phyloP scores from a whole-genome alignment of 2,797 vertebrate genomes.

The Etheostoma nigrum region DNA sequence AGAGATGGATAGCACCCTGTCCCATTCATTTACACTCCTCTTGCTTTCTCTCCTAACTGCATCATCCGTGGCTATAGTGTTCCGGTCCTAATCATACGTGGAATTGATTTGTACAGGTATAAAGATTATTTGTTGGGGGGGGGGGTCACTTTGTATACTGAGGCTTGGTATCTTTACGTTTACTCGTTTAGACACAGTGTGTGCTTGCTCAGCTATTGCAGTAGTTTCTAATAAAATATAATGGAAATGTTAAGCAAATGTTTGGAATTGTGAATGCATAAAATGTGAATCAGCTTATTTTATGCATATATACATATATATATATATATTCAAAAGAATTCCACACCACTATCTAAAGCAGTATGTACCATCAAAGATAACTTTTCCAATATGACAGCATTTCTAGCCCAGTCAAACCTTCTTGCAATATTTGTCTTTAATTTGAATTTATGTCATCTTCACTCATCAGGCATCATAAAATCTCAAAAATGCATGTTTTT shows the following conservation, averaged over 20 bases:
- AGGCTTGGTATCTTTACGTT: background rate
- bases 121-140: background rate
- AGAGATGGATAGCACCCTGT: conserved; percentile 68
- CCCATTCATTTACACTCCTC: conserved; percentile 62
- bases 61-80: background rate
- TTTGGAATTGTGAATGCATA: background rate
- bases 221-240: background rate
- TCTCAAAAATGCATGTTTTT: background rate
- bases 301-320: conserved; percentile 7
- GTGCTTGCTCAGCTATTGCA: background rate
- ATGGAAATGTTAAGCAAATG: background rate
- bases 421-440: too few species aligned
- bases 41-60: conserved; percentile 22
- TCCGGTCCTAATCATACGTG: background rate
- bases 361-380: background rate
- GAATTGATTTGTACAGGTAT: conserved; percentile 36
- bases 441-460: background rate
- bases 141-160: background rate
- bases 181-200: background rate
- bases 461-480: background rate
- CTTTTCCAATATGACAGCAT: background rate
- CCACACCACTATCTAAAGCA: background rate
- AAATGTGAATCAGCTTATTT: background rate
- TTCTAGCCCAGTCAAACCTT: background rate
- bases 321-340: conserved; percentile 2